Conservation (phyloP, 2,888 invertebrate species). For the Euproctis similis region DNA sequence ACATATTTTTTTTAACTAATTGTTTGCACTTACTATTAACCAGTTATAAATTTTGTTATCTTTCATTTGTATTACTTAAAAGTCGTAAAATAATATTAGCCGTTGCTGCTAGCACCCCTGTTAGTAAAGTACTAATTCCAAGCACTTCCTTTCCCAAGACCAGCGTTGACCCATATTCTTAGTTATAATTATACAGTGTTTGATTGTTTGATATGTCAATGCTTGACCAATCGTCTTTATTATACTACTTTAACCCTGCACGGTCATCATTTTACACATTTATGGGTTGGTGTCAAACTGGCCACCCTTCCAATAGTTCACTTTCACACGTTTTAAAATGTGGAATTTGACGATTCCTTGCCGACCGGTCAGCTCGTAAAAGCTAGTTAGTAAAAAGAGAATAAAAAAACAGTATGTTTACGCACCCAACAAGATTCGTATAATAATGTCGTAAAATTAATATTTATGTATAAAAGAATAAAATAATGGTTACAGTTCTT, state of each 20-base stretch:
- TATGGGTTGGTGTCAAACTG: slow-evolving; percentile 36
- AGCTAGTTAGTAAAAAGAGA: slow-evolving; percentile 41
- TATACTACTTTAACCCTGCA: slow-evolving; percentile 41
- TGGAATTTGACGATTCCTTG: slow-evolving; percentile 50
- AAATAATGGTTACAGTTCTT: slow-evolving; percentile 15
- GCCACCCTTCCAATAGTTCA: slow-evolving; percentile 54
- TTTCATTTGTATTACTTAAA: too few relatives aligned
- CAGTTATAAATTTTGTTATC: too few relatives aligned
- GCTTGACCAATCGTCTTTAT: slow-evolving; percentile 69
- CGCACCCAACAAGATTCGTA: slow-evolving; percentile 39
- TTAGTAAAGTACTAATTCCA: slow-evolving; percentile 5
- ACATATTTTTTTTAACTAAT: too few relatives aligned
- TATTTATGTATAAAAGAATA: slow-evolving; percentile 48
- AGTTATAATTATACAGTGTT: slow-evolving; percentile 42
- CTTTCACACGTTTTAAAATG: slow-evolving; percentile 70
- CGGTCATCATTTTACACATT: slow-evolving; percentile 47
- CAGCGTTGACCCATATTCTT: slow-evolving; percentile 56
- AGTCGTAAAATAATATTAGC: too few relatives aligned
- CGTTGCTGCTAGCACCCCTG: neutral
- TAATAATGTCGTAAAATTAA: slow-evolving; percentile 67
- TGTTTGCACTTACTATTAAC: too few relatives aligned
- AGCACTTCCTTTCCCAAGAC: slow-evolving; percentile 66
- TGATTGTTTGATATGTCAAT: slow-evolving; percentile 52
- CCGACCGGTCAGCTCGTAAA: slow-evolving; percentile 61
- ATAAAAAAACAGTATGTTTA: too few relatives aligned